Evolutionary conservation across 2,888 invertebrate species (phyloP), one percentile per base, ranked within the genome.

Genomic region (Notodonta dromedarius): DNA sequence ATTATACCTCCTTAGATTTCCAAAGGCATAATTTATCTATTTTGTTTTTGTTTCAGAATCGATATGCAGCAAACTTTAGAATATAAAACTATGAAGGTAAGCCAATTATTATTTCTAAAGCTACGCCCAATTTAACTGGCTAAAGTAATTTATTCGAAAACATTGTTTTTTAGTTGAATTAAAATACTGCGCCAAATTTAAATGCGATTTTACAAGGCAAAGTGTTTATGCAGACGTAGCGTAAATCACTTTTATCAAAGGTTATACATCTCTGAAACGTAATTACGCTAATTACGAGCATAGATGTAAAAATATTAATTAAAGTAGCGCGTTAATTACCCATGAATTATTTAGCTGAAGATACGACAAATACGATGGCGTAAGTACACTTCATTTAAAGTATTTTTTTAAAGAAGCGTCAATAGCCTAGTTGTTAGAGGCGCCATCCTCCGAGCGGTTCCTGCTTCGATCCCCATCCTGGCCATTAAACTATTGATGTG

Each of bases 81-180:
- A 63, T 73, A 67, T 60, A 78, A 74, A 61, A 79, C 75, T 60
- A 83, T 83, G 78, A 85, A 83, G 84, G 85, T 83, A 77, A 61
- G 73, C 16, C 6, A n/a, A 46, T 46, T n/a, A n/a, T 13, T 5
- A n/a, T 46, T 46, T n/a, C n/a, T 42, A 11, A 4, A 42, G 0
- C 2, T 42, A 4, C 2, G 12, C 35, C 6, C 35, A 35, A 35
- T 35, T 35, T 3, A 35, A 35, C 35, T 6, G 5, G 35, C 35
- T 35, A 3, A 35, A 35, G 0, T 35, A 35, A 24, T 24, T 24
- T 24, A 24, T 24, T 24, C 2, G 24, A 24, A 24, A 24, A 2
- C 24, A 24, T 24, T 35, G 7, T 35, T 35, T 35, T 35, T 35
- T 3, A 35, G 7, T 35, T 35, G 4, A 35, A 6, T 35, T 35